A percentile compares a stretch with the other conserved stretches of the same genome.
Evolutionary conservation across 2,888 invertebrate genomes (phyloP).

Genomic region (Cosmia pyralina): DNA sequence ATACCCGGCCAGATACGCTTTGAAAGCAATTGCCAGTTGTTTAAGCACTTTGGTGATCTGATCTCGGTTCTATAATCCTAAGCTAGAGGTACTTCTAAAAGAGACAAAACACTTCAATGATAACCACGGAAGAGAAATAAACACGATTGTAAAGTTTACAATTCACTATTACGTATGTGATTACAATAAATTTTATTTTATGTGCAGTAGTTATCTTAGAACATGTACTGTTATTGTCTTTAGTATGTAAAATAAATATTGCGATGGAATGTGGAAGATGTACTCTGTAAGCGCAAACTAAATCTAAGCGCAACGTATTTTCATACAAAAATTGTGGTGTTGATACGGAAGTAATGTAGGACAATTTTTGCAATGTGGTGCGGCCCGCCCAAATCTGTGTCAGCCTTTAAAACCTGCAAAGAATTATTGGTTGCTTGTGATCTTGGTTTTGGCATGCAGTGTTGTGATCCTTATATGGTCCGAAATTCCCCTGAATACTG

Average conservation of each 20-base stretch:
- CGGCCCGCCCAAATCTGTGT: no score
- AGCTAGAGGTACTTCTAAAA: not conserved
- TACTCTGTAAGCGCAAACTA: not conserved
- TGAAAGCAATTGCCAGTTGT: no score
- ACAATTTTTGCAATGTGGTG: no score
- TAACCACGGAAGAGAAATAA: slow-evolving; percentile 13
- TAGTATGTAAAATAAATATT: slow-evolving; percentile 7
- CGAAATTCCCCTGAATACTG: no score
- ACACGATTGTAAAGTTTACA: slow-evolving; percentile 38
- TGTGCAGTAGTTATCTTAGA: slow-evolving; percentile 24
- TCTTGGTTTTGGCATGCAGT: no score
- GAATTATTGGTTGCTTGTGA: no score
- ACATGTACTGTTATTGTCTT: slow-evolving; percentile 9
- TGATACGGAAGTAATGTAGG: no score
- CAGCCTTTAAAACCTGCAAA: no score
- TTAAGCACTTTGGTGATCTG: not conserved
- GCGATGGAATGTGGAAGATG: not conserved
- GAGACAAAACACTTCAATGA: not conserved
- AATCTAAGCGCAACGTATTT: not conserved
- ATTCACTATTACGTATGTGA: slow-evolving; percentile 18
- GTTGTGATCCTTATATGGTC: no score
- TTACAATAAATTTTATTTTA: slow-evolving; percentile 29
- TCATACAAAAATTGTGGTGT: not conserved
- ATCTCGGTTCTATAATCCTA: not conserved
- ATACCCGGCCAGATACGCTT: no score